Conservation (phyloP, 2,113 vertebrate species). For the Recurvirostra avosetta region DNA sequence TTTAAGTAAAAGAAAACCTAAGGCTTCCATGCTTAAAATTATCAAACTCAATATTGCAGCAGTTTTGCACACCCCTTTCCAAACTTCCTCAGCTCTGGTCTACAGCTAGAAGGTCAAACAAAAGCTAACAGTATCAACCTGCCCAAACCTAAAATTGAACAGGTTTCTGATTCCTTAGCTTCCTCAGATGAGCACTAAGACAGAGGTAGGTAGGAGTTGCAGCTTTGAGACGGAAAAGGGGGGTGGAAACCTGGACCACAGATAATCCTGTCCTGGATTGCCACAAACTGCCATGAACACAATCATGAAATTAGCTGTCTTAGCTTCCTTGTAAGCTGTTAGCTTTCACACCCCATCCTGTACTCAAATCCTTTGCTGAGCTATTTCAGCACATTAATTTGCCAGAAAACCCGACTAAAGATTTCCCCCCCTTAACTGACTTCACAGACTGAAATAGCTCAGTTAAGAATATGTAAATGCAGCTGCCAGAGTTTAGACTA, state of each 20-base stretch:
- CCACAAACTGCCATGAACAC: not conserved
- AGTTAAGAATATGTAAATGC: not conserved
- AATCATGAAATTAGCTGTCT: not conserved
- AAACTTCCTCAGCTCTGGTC: not conserved
- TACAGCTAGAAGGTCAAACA: not conserved
- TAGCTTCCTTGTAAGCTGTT: not conserved
- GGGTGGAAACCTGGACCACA: not conserved
- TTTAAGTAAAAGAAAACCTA: not conserved
- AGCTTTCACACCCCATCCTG: not conserved
- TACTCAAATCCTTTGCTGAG: not conserved
- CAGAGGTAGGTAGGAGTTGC: not conserved
- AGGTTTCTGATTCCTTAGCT: not conserved
- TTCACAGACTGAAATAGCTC: not conserved
- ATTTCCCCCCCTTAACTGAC: not conserved
- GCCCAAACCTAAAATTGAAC: not conserved
- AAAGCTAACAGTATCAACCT: not conserved
- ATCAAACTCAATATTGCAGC: not conserved
- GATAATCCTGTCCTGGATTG: not conserved
- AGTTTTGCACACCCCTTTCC: not conserved
- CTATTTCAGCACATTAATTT: not conserved
- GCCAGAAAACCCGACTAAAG: not conserved
- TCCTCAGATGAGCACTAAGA: not conserved
- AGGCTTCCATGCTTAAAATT: not conserved
- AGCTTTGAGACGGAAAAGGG: not conserved
- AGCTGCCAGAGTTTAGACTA: not conserved